A percentile compares a stretch with the other conserved stretches of the same genome.
Evolutionary conservation across 1,140 invertebrate genomes (phyloP).

Genomic region (Lepidurus arcticus): DNA sequence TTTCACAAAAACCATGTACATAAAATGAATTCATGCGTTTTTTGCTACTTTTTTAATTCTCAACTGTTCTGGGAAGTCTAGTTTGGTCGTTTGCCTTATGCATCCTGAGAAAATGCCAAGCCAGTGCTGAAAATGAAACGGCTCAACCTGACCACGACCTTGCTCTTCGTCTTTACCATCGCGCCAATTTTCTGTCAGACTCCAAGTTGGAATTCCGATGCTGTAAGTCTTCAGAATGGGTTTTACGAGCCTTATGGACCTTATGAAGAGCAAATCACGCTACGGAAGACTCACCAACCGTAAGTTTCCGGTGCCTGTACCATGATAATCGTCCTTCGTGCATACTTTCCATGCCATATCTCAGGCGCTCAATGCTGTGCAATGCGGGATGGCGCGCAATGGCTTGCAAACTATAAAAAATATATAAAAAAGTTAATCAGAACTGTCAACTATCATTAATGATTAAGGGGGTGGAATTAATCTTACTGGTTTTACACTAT

Average conservation of each 20-base stretch:
- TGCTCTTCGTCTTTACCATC: conserved; percentile 11
- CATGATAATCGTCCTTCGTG: neutral
- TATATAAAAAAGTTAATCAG: no score
- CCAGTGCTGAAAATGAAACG: neutral
- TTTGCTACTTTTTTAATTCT: no score
- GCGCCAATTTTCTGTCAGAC: neutral
- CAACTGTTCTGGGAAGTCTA: neutral
- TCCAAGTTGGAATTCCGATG: neutral
- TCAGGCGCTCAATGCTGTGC: neutral
- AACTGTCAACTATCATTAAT: no score
- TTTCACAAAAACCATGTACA: no score
- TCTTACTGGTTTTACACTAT: no score
- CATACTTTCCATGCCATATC: neutral
- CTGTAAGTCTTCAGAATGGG: neutral
- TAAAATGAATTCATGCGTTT: no score
- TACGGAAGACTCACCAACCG: conserved; percentile 4
- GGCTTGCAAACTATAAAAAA: no score
- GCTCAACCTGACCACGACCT: conserved; percentile 4
- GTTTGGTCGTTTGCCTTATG: neutral
- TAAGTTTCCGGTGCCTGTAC: neutral
- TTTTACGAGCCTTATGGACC: neutral
- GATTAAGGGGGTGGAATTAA: no score
- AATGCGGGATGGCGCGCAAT: no score
- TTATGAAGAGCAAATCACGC: neutral
- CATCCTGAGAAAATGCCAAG: neutral